Evolutionary conservation across 1,140 invertebrate genomes (phyloP), one percentile per base, ranked within the genome.

Genomic region (Triops cancriformis): DNA sequence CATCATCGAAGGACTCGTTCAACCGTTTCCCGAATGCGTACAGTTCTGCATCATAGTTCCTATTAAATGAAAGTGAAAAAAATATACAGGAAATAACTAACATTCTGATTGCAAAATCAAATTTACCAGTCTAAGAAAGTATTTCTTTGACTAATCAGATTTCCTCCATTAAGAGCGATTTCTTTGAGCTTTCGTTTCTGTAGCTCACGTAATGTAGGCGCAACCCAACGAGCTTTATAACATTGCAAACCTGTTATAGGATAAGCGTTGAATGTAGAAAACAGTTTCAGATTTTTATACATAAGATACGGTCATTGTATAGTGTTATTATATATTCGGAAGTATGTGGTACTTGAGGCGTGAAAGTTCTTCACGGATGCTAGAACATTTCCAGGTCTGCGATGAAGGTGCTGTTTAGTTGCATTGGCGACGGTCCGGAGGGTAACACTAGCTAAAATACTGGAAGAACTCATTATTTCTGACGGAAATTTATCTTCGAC

Each of bases 21-120:
- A 98, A 85, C 72, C 96, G 86, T 81, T 91, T 90, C 31, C 90
- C 91, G 87, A 98, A 97, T 5, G 94, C 92, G 87, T 87, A 97
- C 23, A 97, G 78, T 86, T 98, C 96, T 0, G 93, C 89, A 80
- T 92, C 88, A 83, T 94, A 91, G 84, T 97, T 97, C 95, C 87
- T 88, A 77, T 64, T 41, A 72, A 41, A 75, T 64, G 42, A 37
- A 43, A 42, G n/a, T n/a, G 77, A 42, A 18, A 27, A 23, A 12
- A 73, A 26, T 43, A 42, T 76, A 18, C 12, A 28, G 12, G 18
- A 78, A 9, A 26, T 72, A 10, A 14, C n/a, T 31, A n/a, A 42
- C 37, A 73, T 26, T 76, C 79, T n/a, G 31, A 28, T 26, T 37
- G 23, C 12, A n/a, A 79, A 78, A 74, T 72, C 18, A 9, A 42